These are phyloP conservation scores for Origma solitaria DNA, from an alignment of 2,113 vertebrate species.

Conservation along the genomic window DNA sequence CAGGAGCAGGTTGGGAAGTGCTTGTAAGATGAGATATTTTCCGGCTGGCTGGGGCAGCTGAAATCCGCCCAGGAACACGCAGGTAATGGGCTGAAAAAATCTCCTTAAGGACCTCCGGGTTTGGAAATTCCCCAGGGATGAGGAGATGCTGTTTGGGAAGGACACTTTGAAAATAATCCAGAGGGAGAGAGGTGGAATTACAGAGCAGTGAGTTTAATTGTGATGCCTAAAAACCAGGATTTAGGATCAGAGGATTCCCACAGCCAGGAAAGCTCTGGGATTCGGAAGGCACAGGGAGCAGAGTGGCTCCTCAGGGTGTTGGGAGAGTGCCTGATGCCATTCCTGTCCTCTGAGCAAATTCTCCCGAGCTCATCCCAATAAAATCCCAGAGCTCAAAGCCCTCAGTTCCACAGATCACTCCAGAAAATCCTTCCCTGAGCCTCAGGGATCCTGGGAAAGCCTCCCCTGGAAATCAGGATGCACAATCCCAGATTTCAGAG, in stretches of 20 bases:
- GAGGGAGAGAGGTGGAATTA: neutral
- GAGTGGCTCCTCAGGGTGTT: rapidly evolving
- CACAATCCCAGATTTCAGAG: neutral
- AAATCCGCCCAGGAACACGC: neutral
- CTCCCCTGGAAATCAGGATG: neutral
- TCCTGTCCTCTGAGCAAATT: neutral
- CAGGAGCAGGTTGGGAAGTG: neutral
- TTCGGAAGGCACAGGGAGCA: neutral
- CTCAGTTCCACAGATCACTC: neutral
- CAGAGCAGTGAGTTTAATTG: neutral
- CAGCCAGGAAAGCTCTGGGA: rapidly evolving
- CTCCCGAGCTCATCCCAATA: neutral
- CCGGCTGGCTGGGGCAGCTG: neutral
- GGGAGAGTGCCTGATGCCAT: neutral
- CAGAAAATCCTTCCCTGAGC: neutral
- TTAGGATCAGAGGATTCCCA: neutral
- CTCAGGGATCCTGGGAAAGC: neutral
- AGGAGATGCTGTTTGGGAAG: neutral
- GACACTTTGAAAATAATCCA: neutral
- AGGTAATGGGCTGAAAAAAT: neutral
- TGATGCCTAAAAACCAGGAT: neutral
- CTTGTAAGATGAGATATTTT: neutral
- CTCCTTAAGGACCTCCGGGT: neutral
- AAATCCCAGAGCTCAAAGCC: rapidly evolving
- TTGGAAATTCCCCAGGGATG: neutral